Evolutionary conservation across 2,113 vertebrate genomes (phyloP).

Genomic region (Hylia prasina): DNA sequence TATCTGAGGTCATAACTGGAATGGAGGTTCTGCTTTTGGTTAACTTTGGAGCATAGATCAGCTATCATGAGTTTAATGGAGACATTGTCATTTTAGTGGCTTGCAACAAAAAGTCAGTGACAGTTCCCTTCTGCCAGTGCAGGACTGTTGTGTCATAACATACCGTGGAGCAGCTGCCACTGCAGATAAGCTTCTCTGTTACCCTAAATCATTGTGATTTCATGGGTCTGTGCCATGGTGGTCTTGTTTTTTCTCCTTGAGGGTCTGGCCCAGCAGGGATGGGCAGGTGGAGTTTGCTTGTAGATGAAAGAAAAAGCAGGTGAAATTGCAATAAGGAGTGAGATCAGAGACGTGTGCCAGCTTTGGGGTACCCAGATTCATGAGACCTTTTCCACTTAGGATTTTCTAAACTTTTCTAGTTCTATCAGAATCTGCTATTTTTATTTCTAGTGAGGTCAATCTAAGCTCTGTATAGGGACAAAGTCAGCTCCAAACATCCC

Average conservation of each 20-base stretch:
- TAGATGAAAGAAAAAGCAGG: not conserved
- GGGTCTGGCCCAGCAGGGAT: not conserved
- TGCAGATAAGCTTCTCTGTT: not conserved
- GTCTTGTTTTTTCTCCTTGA: not conserved
- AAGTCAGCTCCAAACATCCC: not conserved
- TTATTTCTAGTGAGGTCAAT: not conserved
- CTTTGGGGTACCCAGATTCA: not conserved
- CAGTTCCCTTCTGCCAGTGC: not conserved
- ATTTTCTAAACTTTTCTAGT: not conserved
- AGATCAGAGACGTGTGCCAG: not conserved
- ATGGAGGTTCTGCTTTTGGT: conserved; percentile 54
- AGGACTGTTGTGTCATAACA: not conserved
- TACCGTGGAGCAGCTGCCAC: not conserved
- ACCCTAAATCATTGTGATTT: not conserved
- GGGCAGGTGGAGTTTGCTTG: not conserved
- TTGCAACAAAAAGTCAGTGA: not conserved
- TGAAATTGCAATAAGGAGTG: not conserved
- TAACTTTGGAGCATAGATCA: conserved; percentile 27
- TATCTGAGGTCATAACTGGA: conserved; percentile 65
- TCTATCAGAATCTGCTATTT: not conserved
- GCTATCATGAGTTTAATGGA: conserved; percentile 25
- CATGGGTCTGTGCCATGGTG: not conserved
- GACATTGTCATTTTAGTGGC: conserved; percentile 7
- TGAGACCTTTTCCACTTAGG: not conserved
- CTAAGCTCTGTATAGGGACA: not conserved